These are phyloP conservation scores for Spea bombifrons DNA, from an alignment of 2,113 vertebrate genomes.

Conservation along the genomic window DNA sequence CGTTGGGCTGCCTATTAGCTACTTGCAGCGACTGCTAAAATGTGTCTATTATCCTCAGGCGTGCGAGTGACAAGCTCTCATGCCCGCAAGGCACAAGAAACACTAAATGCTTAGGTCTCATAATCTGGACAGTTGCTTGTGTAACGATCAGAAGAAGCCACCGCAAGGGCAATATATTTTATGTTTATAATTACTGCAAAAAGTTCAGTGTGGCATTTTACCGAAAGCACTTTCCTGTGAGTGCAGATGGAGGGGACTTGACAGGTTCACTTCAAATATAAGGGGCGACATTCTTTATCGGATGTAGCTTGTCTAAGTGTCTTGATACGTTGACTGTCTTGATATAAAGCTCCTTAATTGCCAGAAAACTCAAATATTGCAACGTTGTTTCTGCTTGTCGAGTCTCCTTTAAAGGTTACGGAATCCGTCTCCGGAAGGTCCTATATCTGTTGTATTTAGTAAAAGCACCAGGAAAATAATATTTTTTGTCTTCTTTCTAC, in stretches of 20 bases:
- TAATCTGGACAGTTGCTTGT: conserved; percentile 44
- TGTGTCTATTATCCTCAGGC: conserved; percentile 45
- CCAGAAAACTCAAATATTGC: conserved; percentile 56
- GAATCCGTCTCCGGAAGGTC: conserved; percentile 56
- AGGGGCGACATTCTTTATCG: conserved; percentile 56
- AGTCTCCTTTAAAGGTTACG: conserved; percentile 62
- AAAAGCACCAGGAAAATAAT: no score
- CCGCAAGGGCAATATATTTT: conserved; percentile 49
- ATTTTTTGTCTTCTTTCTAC: no score
- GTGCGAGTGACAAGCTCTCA: conserved; percentile 2
- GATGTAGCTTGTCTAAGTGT: conserved; percentile 56
- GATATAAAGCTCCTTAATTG: conserved; percentile 62
- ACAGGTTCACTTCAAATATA: conserved; percentile 56
- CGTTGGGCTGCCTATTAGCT: not conserved
- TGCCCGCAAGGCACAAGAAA: not conserved
- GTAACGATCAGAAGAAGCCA: conserved; percentile 49
- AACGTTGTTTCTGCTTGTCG: conserved; percentile 55
- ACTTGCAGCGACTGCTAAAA: conserved; percentile 30
- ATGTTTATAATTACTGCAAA: conserved; percentile 62
- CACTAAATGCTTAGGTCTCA: conserved; percentile 12
- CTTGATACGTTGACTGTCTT: conserved; percentile 60
- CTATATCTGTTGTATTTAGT: no score
- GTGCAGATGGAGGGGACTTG: conserved; percentile 53
- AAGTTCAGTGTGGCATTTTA: conserved; percentile 68
- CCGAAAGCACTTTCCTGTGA: conserved; percentile 60